phyloP scores from a whole-genome alignment of 2,113 vertebrate species.

The Brienomyrus brachyistius region DNA sequence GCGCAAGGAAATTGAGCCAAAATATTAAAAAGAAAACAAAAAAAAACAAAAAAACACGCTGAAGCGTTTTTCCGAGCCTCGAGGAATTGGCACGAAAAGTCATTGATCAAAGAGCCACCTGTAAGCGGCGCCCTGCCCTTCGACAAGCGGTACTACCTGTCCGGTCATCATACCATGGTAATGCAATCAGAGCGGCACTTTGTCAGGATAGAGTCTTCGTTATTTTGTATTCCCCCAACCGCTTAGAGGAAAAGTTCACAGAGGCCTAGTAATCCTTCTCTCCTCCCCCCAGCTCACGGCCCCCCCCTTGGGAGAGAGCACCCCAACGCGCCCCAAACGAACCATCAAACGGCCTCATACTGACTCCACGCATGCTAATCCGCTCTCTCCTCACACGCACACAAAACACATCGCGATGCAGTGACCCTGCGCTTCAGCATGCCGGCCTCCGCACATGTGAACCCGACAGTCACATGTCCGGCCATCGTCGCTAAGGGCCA shows the following conservation, averaged over 20 bases:
- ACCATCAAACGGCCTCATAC: not conserved
- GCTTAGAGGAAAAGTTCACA: slow-evolving; percentile 9
- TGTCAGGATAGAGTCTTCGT: not conserved
- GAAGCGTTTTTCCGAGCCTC: slow-evolving; percentile 16
- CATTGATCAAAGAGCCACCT: slow-evolving; percentile 16
- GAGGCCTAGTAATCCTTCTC: not conserved
- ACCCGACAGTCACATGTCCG: not conserved
- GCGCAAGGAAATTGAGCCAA: slow-evolving; percentile 23
- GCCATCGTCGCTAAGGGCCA: not conserved
- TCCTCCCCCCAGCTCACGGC: not conserved
- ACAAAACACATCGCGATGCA: not conserved
- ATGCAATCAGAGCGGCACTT: not conserved
- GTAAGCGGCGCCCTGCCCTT: slow-evolving; percentile 16
- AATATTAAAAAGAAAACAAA: slow-evolving; percentile 15
- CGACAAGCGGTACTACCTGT: slow-evolving; percentile 22
- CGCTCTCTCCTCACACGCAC: not conserved
- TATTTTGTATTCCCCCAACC: not conserved
- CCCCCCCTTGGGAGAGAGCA: not conserved
- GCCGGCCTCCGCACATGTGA: not conserved
- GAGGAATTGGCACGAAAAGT: slow-evolving; percentile 14
- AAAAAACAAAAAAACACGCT: not conserved
- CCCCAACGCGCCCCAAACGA: not conserved
- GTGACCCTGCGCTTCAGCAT: not conserved
- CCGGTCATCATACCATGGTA: not conserved
- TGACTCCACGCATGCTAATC: not conserved